Percentiles rank a stretch among this genome's conserved stretches.
phyloP scores from a whole-genome alignment of 1,140 invertebrate species.

The Propsilocerus akamusi region DNA sequence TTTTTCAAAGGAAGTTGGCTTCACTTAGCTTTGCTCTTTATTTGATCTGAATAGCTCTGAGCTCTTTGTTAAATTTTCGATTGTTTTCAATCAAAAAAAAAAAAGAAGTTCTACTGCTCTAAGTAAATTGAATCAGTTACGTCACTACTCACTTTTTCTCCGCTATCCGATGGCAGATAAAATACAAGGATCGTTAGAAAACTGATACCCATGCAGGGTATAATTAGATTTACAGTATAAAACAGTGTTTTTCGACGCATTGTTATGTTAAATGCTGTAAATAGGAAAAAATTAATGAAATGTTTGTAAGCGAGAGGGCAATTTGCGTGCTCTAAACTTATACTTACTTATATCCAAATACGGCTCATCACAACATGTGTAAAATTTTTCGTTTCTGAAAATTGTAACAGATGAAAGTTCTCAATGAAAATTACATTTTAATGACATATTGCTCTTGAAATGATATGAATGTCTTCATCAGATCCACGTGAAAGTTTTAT shows the following conservation, averaged over 20 bases:
- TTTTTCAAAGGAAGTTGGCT: no score
- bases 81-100: neutral
- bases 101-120: neutral
- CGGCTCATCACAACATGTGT: constrained; percentile 92
- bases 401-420: no score
- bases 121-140: neutral
- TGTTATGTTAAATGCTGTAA: constrained; percentile 80
- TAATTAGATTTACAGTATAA: constrained; percentile 95
- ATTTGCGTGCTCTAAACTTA: neutral
- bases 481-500: no score
- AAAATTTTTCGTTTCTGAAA: constrained; percentile 79
- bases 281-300: neutral
- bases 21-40: no score
- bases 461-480: no score
- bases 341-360: constrained; percentile 35
- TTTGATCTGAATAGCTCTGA: no score
- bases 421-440: no score
- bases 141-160: constrained; percentile 74
- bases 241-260: constrained; percentile 93
- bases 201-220: constrained; percentile 93
- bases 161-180: constrained; percentile 96
- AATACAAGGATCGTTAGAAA: constrained; percentile 97
- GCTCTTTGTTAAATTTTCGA: neutral
- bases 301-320: neutral
- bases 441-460: no score